Percentiles rank a stretch among this genome's conserved stretches.
Evolutionary conservation across 2,797 vertebrate species (phyloP).

Genomic region (Halcyon chelicuti): DNA sequence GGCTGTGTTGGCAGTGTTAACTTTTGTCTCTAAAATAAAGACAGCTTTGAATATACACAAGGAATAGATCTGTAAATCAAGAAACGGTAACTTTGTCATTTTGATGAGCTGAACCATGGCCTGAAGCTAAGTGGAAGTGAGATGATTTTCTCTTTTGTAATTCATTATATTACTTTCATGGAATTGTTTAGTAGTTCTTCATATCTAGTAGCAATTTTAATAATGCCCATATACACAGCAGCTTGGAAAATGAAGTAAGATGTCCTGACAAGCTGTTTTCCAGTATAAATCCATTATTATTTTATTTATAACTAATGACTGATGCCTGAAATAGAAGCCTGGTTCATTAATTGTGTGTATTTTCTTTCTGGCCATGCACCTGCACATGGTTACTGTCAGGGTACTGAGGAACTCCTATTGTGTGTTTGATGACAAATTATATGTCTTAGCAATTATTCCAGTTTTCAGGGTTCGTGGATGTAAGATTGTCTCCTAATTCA

Average conservation of each 20-base stretch:
- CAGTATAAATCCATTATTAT: background rate
- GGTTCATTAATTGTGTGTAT: background rate
- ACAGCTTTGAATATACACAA: background rate
- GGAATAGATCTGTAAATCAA: background rate
- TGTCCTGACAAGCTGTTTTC: background rate
- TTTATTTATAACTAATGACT: constrained; percentile 4
- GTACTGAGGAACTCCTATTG: background rate
- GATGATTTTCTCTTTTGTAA: background rate
- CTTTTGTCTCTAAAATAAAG: background rate
- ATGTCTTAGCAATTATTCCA: background rate
- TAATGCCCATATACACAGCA: background rate
- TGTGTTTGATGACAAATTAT: background rate
- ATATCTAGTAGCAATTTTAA: background rate
- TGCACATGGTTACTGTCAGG: background rate
- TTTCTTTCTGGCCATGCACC: background rate
- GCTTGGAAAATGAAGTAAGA: background rate
- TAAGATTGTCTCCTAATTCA: background rate
- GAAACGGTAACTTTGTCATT: background rate
- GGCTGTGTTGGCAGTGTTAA: background rate
- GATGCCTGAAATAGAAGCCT: background rate
- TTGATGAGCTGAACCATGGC: background rate
- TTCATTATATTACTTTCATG: background rate
- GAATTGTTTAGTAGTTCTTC: background rate
- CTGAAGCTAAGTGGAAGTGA: background rate
- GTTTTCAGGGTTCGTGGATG: background rate